Base-by-base conservation (phyloP, 53 echinoderm and acorn worm species). In the Hippasteria phrygiana region DNA sequence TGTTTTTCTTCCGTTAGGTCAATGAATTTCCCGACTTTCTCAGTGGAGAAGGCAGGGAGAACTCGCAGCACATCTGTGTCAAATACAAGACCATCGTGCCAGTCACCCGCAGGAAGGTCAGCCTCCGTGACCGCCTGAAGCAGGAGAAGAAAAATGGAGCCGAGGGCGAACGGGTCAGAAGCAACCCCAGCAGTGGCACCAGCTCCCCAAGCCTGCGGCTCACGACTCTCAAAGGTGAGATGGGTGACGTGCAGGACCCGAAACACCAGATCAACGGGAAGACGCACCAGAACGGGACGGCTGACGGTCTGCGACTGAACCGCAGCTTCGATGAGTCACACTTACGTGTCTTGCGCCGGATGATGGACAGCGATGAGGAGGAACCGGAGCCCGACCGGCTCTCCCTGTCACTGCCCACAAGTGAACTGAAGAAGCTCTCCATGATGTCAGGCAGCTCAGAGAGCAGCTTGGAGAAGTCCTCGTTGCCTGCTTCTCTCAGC, bases 21-120 rank as follows among this genome's bases (percentile, higher is more conserved):
- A 97, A 97, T 87, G 94, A 97, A 55, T 95, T 94, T 88, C 98
- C 98, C n/a, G 98, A 97, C 16, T 97, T 97, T 51, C 89, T 97
- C 16, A 92, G 91, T 71, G 98, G 98, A 20, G 98, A 97, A 35
- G 94, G 92, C 45, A 83, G 98, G 40, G 98, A 93, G 50, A 97
- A 95, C 66, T 77, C 95, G 4, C 94, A 95, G 81, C 98, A 97
- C 80, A 94, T 97, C 43, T 83, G 51, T 74, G 89, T 97, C 47
- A 92, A 93, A 36, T 95, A 96, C 71, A 73, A 85, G n/a, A 22
- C 89, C 37, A 34, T 34, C 24, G 88, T 90, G 83, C 77, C 90
- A 7, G 64, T 81, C 29, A 56, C 81, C 26, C 56, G 55, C 22
- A 46, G 54, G 46, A 94, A 76, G 78, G 90, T 88, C 35, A 77